Conservation (phyloP, 2,797 vertebrate genomes). For the Oreochromis grahami region DNA sequence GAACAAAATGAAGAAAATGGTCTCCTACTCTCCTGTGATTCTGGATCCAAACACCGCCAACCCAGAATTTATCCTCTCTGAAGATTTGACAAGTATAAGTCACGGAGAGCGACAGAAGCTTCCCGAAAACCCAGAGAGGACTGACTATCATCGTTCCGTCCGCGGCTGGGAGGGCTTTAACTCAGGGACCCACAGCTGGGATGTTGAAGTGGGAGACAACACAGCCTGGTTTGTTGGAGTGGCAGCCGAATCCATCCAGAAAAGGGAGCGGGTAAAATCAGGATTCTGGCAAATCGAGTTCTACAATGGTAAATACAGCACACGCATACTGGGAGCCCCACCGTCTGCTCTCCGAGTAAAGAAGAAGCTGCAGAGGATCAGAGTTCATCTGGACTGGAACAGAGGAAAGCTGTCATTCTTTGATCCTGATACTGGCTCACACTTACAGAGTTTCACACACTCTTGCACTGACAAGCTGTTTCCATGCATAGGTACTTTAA, state of each 20-base stretch:
- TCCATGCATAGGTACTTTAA: constrained; percentile 4
- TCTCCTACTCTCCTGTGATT: constrained; percentile 33
- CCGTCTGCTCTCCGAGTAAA: not conserved
- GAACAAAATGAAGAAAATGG: constrained; percentile 19
- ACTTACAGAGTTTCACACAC: constrained; percentile 34
- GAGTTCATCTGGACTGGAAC: constrained; percentile 26
- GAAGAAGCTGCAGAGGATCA: constrained; percentile 13
- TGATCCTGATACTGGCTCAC: not conserved
- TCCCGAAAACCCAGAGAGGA: constrained; percentile 36
- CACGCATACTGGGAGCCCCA: not conserved
- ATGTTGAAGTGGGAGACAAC: constrained; percentile 18
- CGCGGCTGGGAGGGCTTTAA: not conserved
- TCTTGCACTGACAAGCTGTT: constrained; percentile 4
- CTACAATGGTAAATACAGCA: not conserved
- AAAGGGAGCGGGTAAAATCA: not conserved
- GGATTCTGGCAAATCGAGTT: constrained; percentile 17
- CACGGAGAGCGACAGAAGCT: not conserved
- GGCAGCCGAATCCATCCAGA: not conserved
- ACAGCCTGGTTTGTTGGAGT: constrained; percentile 7
- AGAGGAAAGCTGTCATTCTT: constrained; percentile 11
- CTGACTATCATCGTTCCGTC: not conserved
- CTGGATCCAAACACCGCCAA: constrained; percentile 33
- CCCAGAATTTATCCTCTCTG: not conserved
- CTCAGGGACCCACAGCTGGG: constrained; percentile 34
- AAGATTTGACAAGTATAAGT: constrained; percentile 19